Conservation (phyloP, 2,113 vertebrate genomes). For the Ramphastos sulfuratus region DNA sequence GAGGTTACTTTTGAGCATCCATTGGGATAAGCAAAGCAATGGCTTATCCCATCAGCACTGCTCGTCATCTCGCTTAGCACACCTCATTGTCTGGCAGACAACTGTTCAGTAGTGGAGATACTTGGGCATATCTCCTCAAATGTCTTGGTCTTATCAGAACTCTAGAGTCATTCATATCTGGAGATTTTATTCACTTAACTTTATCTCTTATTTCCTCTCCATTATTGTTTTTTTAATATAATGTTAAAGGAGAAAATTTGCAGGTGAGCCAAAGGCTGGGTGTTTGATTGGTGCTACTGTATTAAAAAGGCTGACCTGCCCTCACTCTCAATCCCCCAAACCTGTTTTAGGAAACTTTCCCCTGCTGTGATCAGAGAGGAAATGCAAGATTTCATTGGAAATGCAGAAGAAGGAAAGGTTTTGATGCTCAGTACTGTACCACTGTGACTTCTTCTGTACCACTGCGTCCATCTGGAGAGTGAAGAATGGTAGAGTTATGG, state of each 20-base stretch:
- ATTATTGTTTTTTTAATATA: slow-evolving; percentile 5
- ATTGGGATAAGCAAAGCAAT: neutral
- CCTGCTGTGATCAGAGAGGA: neutral
- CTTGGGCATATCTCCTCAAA: neutral
- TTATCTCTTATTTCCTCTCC: neutral
- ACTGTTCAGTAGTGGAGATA: neutral
- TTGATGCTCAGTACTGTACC: neutral
- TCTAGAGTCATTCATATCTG: neutral
- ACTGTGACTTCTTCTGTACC: neutral
- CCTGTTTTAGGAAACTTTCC: neutral
- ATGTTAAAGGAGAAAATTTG: slow-evolving; percentile 15
- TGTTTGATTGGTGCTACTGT: slow-evolving; percentile 16
- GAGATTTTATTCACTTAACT: neutral
- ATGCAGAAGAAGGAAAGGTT: neutral
- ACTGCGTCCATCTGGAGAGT: neutral
- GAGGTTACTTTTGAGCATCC: slow-evolving; percentile 18
- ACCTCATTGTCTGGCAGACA: neutral
- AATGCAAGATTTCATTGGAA: neutral
- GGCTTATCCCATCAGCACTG: neutral
- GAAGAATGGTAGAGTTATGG: neutral
- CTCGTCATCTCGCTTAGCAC: slow-evolving; percentile 14
- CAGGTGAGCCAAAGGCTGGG: slow-evolving; percentile 38
- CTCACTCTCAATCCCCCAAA: slow-evolving; percentile 42
- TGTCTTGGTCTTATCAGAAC: neutral
- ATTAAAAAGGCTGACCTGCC: slow-evolving; percentile 6